phyloP scores from a whole-genome alignment of 2,888 invertebrate species.

The Cephus spinipes region DNA sequence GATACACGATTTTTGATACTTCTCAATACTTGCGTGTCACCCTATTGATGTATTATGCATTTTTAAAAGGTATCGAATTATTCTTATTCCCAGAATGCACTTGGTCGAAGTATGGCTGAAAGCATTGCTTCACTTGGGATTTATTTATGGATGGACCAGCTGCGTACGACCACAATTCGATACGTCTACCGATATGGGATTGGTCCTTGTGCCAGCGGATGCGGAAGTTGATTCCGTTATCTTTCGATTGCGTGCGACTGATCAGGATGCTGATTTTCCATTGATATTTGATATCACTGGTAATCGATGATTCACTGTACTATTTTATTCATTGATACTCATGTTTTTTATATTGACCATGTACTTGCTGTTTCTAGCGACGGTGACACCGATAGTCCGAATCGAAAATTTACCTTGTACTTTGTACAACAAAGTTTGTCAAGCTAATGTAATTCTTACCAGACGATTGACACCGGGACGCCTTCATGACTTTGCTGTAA shows the following conservation, averaged over 20 bases:
- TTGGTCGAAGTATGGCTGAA: constrained; percentile 59
- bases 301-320: constrained; percentile 51
- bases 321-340: not conserved
- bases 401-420: constrained; percentile 87
- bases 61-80: not conserved
- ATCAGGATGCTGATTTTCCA: constrained; percentile 90
- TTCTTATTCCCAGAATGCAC: constrained; percentile 54
- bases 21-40: not conserved
- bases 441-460: constrained; percentile 86
- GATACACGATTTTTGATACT: not conserved
- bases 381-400: constrained; percentile 81
- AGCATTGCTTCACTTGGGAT: constrained; percentile 61
- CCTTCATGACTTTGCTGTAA: constrained; percentile 83
- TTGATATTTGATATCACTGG: constrained; percentile 83
- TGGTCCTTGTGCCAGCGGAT: constrained; percentile 86
- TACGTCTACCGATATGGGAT: constrained; percentile 84
- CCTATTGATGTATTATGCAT: not conserved
- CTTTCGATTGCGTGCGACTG: constrained; percentile 88
- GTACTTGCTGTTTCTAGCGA: constrained; percentile 63
- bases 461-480: constrained; percentile 83
- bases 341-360: constrained; percentile 2
- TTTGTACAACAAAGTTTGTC: constrained; percentile 88
- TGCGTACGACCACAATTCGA: constrained; percentile 85
- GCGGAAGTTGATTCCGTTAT: constrained; percentile 86
- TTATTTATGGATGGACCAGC: constrained; percentile 51